Base-by-base conservation (phyloP, 2,888 invertebrate species). In the Spodoptera exigua region DNA sequence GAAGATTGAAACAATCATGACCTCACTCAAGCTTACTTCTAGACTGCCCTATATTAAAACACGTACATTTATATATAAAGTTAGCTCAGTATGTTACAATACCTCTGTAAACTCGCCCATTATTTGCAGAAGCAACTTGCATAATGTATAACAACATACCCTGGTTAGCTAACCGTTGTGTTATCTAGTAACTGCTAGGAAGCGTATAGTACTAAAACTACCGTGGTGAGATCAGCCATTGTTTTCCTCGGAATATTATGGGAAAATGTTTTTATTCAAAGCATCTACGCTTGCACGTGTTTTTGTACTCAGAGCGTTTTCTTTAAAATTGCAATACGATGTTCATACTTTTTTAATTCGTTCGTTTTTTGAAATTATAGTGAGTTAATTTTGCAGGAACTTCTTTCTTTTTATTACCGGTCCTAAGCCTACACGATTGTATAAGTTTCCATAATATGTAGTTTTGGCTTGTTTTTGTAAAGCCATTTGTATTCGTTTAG, bases 151-250 rank as follows among this genome's bases (percentile, higher is more conserved):
- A 32, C 43, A 32, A 34, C 12, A 37, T 13, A 14, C 35, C 7
- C 27, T 45, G 48, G 55, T 55, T 44, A 39, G 39, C 27, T 63
- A 18, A 36, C 27, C 34, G 35, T 7, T 14, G 18, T 53, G 34
- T 69, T 49, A 17, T 51, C 4, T 52, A 27, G 27, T 7, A 5
- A 34, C 32, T 21, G 27, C 16, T 48, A 44, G 59, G 65, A 64
- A 71, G 27, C 39, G 39, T 39, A 55, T 71, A 71, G 64, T 32
- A 48, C 56, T 54, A 54, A 51, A 45, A 59, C 56, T 27, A 32
- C 17, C 7, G 37, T 11, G 40, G 13, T 71, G 76, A 55, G 36
- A 65, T 61, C 67, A 57, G 7, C 61, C 14, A 74, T 74, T 71
- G 70, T 70, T 53, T 44, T 41, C 35, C 16, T 16, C n/a, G 39